Conservation (phyloP, 2,888 invertebrate genomes). For the Chouioia cunea region DNA sequence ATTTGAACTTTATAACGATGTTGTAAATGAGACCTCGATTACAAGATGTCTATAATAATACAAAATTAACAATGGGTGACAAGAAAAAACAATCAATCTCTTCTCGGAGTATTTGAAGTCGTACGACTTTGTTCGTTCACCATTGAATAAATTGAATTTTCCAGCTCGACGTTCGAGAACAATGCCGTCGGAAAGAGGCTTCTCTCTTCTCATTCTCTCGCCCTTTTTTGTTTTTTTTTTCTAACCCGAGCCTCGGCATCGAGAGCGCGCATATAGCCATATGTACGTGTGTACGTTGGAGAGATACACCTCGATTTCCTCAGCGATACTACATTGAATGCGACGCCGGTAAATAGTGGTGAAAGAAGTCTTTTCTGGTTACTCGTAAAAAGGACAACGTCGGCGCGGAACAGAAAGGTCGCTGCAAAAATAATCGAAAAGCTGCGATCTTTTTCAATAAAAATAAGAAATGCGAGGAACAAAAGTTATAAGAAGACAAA, state of each 20-base stretch:
- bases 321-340: slow-evolving; percentile 34
- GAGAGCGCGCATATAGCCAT: neutral
- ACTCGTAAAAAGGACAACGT: slow-evolving; percentile 28
- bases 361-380: slow-evolving; percentile 29
- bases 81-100: slow-evolving; percentile 18
- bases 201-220: neutral
- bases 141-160: slow-evolving; percentile 32
- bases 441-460: slow-evolving; percentile 5
- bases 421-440: slow-evolving; percentile 38
- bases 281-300: neutral
- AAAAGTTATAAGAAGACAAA: neutral
- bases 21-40: no score
- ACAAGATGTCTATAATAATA: no score
- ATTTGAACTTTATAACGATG: no score
- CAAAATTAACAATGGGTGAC: no score
- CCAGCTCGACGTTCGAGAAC: slow-evolving; percentile 27
- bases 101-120: neutral
- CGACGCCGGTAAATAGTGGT: slow-evolving; percentile 28
- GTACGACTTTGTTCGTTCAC: slow-evolving; percentile 2
- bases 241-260: neutral
- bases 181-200: slow-evolving; percentile 1
- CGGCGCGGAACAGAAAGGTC: slow-evolving; percentile 25
- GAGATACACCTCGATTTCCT: slow-evolving; percentile 4
- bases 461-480: slow-evolving; percentile 2
- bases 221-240: neutral